phyloP scores from a whole-genome alignment of 2,113 vertebrate genomes.

The Coregonus clupeaformis region DNA sequence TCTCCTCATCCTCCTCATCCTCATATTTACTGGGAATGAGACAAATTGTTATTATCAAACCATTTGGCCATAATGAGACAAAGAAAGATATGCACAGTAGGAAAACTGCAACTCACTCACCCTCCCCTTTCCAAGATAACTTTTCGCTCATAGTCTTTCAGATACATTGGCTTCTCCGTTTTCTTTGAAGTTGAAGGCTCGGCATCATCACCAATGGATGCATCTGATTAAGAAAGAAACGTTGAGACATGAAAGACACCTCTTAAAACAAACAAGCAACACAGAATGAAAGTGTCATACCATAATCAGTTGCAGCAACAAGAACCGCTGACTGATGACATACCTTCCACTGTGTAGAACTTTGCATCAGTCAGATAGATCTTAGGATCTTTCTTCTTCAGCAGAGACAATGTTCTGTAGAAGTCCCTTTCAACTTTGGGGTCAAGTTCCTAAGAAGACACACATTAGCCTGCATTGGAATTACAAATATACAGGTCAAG shows the following conservation, averaged over 20 bases:
- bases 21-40: slow-evolving; percentile 80
- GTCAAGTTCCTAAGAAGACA: slow-evolving; percentile 76
- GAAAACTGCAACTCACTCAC: slow-evolving; percentile 61
- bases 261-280: no score
- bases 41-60: background rate
- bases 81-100: background rate
- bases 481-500: background rate
- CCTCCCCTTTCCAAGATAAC: slow-evolving; percentile 87
- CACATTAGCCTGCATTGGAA: background rate
- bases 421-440: slow-evolving; percentile 82
- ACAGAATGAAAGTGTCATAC: background rate
- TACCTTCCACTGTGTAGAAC: slow-evolving; percentile 75
- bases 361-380: slow-evolving; percentile 81
- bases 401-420: slow-evolving; percentile 83
- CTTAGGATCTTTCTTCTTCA: slow-evolving; percentile 88
- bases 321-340: background rate
- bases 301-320: background rate
- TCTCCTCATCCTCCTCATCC: slow-evolving; percentile 69
- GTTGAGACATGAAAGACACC: background rate
- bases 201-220: slow-evolving; percentile 40
- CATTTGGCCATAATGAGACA: background rate
- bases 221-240: slow-evolving; percentile 25
- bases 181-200: slow-evolving; percentile 64
- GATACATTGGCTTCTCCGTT: slow-evolving; percentile 79
- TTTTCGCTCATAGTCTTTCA: slow-evolving; percentile 88